Percentiles rank a stretch among this genome's conserved stretches.
Evolutionary conservation across 2,888 invertebrate species (phyloP).

Genomic region (Panzeria rudis): DNA sequence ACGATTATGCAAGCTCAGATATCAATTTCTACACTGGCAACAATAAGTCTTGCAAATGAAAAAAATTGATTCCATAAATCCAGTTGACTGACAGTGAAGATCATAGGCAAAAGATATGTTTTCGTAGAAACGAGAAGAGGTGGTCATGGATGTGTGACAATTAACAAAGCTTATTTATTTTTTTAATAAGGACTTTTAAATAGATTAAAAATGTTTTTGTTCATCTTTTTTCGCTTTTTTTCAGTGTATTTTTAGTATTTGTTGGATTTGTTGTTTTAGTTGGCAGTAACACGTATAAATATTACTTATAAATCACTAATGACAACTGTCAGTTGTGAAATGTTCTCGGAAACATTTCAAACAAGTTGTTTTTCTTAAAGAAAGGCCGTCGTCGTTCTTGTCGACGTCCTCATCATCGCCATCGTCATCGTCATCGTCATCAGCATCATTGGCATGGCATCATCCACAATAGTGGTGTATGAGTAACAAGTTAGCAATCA

Average conservation of each 20-base stretch:
- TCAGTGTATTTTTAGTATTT: conserved; percentile 52
- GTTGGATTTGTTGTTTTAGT: conserved; percentile 52
- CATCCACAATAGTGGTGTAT: conserved; percentile 33
- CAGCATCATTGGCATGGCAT: conserved; percentile 24
- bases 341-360: conserved; percentile 72
- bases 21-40: conserved; percentile 63
- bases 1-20: conserved; percentile 66
- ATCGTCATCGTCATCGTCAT: conserved; percentile 23
- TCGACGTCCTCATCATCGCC: conserved; percentile 29
- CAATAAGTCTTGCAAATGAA: background rate
- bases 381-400: conserved; percentile 55
- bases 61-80: background rate
- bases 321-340: conserved; percentile 73
- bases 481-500: conserved; percentile 58
- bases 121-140: background rate
- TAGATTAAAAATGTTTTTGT: background rate
- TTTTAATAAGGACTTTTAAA: background rate
- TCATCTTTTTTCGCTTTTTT: background rate
- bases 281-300: conserved; percentile 74
- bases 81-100: background rate
- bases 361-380: conserved; percentile 70
- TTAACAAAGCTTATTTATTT: too few relatives aligned
- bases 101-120: background rate
- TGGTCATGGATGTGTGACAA: background rate
- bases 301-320: conserved; percentile 74